Conservation (phyloP, 2,888 invertebrate species). For the Podotricha telesiphe region DNA sequence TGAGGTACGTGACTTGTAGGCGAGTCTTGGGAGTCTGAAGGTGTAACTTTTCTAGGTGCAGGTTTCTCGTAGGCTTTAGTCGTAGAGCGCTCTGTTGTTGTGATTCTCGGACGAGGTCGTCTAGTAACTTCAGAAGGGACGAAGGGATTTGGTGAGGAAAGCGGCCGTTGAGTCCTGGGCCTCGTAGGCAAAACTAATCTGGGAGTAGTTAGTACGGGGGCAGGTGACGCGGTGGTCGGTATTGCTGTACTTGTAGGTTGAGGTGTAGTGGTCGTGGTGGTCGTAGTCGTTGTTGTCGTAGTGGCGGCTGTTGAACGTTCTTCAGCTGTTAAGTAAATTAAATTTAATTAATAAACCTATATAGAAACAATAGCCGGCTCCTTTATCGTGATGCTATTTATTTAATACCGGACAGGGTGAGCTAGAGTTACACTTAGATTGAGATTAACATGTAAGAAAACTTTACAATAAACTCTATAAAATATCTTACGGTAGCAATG, state of each 20-base stretch:
- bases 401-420: no score
- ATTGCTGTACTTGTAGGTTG: constrained; percentile 52
- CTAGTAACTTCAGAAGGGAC: constrained; percentile 54
- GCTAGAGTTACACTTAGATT: no score
- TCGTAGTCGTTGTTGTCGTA: constrained; percentile 48
- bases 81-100: constrained; percentile 68
- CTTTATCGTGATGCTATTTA: no score
- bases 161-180: constrained; percentile 56
- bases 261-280: constrained; percentile 50
- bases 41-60: constrained; percentile 63
- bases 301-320: constrained; percentile 71
- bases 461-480: not conserved
- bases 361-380: no score
- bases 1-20: constrained; percentile 80
- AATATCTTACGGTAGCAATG: constrained; percentile 85
- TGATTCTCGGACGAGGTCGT: constrained; percentile 66
- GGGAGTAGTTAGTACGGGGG: constrained; percentile 49
- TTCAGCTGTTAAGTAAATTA: constrained; percentile 62
- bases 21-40: constrained; percentile 68
- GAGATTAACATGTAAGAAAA: no score
- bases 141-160: constrained; percentile 52
- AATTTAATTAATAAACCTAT: not conserved
- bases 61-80: constrained; percentile 72
- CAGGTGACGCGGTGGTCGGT: constrained; percentile 45
- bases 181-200: constrained; percentile 55